Evolutionary conservation across 1,140 invertebrate species (phyloP), one percentile per base, ranked within the genome.

Genomic region (Drosophila parabipectinata): DNA sequence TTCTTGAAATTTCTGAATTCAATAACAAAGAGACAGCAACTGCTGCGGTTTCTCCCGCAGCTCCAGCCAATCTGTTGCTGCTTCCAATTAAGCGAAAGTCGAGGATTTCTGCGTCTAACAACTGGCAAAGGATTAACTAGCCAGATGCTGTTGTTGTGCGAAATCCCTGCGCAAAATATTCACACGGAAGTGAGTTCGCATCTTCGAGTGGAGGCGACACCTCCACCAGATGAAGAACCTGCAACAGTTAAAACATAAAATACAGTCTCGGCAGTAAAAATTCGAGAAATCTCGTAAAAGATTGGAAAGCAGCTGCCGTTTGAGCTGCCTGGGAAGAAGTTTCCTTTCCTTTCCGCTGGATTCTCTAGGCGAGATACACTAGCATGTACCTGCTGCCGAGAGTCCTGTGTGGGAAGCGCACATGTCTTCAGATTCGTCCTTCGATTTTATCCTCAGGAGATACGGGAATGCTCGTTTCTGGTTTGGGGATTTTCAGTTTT

Each of bases 61-160:
- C 26, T 28, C 26, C 26, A 28, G 26, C 30, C 53, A 21, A 26
- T 21, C 51, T 53, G 48, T 72, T 55, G 50, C 51, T 56, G 72
- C 53, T 62, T 54, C 73, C 56, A 77, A 77, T 69, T 77, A 76
- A 75, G 52, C 44, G 51, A 50, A 77, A 67, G 63, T 64, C 59
- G 48, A 44, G 48, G 44, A 61, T 34, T 55, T 51, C 51, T 54
- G 45, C 45, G 32, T 73, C 71, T 75, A 75, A 75, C 72, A 75
- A 75, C 55, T 75, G 72, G 9, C 63, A 75, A 75, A 75, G 72
- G 72, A 74, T 75, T 75, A 75, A 73, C 72, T 74, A 63, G 45
- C 21, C 68, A 72, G 59, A 69, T 74, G 72, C 55, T 57, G 21
- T 24, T 47, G 15, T 24, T 47, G 53, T 67, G 60, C 63, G 28